Base-by-base conservation (phyloP, 2,113 vertebrate species). In the Crotalus horridus region DNA sequence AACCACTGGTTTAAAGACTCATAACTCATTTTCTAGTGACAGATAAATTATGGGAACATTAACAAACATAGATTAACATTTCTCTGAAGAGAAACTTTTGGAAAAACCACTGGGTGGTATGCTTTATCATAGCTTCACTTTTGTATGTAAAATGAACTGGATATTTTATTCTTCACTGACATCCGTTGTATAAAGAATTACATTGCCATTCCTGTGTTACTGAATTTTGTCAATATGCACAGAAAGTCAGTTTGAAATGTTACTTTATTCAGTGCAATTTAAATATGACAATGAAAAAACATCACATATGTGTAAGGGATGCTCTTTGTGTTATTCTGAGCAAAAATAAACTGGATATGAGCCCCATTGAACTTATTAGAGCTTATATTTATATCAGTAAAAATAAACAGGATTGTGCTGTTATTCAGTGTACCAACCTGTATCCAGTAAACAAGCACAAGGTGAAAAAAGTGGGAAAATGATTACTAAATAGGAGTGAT, bases 371-470 rank as follows among this genome's bases (percentile, higher is more conserved):
- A 51, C 12, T 43, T 56, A 26, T 6, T 55, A 39, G 69, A 24
- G 55, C 7, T 91, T 39, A 39, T 91, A 85, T 11, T 85, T 39
- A 39, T 87, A 9, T 61, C 6, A 59, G 56, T 48, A 87, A 91
- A 91, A 29, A 51, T 24, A 29, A 29, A 51, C 21, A 61, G 56
- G 39, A 24, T 24, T 53, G 21, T 39, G 46, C 43, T 53, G 20
- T 61, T 87, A 93, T 94, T 89, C 95, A 95, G 92, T 87, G 96
- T 98, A 97, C 96, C 96, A 97, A 96, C 94, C 94, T 93, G 43
- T 96, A 96, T 92, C 92, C 93, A 93, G 26, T 95, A 92, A 95
- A 91, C 93, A 93, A 97, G 93, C 69, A 93, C 93, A 96, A 95
- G 29, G 43, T 92, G 95, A 93, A 87, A 92, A 92, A 94, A 94